Percentiles rank a stretch among this genome's conserved stretches.
Evolutionary conservation across 2,797 vertebrate species (phyloP).

Genomic region (Miichthys miiuy): DNA sequence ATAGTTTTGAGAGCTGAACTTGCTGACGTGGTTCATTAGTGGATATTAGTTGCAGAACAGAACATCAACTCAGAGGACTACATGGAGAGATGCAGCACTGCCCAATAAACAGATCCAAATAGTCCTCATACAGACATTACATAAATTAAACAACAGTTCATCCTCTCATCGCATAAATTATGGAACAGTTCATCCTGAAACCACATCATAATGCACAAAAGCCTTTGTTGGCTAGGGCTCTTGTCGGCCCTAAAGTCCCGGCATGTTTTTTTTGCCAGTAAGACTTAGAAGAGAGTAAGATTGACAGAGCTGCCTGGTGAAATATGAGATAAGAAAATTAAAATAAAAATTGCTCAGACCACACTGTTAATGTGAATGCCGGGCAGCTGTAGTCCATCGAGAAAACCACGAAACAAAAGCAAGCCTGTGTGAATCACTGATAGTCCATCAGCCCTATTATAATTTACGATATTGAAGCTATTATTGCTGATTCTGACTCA

Average conservation of each 20-base stretch:
- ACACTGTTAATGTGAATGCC: conserved; percentile 60
- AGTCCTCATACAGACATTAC: conserved; percentile 63
- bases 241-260: conserved; percentile 53
- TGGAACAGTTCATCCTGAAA: conserved; percentile 70
- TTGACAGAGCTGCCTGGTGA: conserved; percentile 58
- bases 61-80: conserved; percentile 40
- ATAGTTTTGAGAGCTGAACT: conserved; percentile 8
- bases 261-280: conserved; percentile 59
- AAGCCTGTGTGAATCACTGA: conserved; percentile 43
- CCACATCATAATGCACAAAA: conserved; percentile 72
- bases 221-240: conserved; percentile 61
- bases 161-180: conserved; percentile 78
- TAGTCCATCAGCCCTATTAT: conserved; percentile 42
- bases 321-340: conserved; percentile 68
- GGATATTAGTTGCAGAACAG: conserved; percentile 20
- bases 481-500: conserved; percentile 51
- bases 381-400: conserved; percentile 47
- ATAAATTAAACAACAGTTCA: conserved; percentile 82
- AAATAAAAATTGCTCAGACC: conserved; percentile 66
- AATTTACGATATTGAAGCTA: conserved; percentile 52
- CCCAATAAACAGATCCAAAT: conserved; percentile 52
- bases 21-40: conserved; percentile 25
- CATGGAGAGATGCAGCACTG: conserved; percentile 32
- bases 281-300: conserved; percentile 44
- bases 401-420: conserved; percentile 47